These are phyloP conservation scores for Oriolus oriolus DNA, from an alignment of 2,113 vertebrate genomes.

Conservation along the genomic window DNA sequence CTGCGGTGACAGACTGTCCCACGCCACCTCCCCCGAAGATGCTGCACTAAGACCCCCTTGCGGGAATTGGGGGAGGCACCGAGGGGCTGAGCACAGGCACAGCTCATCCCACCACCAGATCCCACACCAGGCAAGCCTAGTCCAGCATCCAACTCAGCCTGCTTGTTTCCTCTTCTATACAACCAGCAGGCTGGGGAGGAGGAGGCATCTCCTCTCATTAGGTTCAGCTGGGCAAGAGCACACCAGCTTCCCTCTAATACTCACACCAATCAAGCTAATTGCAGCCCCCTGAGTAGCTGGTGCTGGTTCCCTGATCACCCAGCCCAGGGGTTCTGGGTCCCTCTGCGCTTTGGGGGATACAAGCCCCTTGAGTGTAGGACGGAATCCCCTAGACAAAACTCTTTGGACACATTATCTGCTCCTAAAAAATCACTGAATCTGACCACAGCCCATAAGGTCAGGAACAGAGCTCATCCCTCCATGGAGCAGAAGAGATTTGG, in stretches of 20 bases:
- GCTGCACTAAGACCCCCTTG: neutral
- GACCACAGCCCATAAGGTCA: fast-evolving
- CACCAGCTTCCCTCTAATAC: neutral
- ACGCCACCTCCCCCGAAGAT: neutral
- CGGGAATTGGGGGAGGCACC: neutral
- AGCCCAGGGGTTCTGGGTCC: neutral
- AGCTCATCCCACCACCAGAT: neutral
- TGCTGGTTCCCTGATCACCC: neutral
- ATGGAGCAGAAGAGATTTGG: fast-evolving
- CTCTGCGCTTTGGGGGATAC: fast-evolving
- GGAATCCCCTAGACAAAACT: neutral
- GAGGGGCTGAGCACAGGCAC: neutral
- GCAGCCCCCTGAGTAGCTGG: neutral
- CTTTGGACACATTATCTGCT: neutral
- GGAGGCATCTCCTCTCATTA: neutral
- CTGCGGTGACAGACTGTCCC: constrained; percentile 47
- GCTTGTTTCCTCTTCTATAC: neutral
- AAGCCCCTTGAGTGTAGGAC: neutral
- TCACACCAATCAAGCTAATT: neutral
- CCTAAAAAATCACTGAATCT: neutral
- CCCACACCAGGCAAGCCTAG: neutral
- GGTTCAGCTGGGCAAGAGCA: neutral
- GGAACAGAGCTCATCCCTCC: neutral
- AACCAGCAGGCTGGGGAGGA: neutral
- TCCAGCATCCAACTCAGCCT: neutral